Conservation (phyloP, 2,113 vertebrate species). For the Saguinus midas region DNA sequence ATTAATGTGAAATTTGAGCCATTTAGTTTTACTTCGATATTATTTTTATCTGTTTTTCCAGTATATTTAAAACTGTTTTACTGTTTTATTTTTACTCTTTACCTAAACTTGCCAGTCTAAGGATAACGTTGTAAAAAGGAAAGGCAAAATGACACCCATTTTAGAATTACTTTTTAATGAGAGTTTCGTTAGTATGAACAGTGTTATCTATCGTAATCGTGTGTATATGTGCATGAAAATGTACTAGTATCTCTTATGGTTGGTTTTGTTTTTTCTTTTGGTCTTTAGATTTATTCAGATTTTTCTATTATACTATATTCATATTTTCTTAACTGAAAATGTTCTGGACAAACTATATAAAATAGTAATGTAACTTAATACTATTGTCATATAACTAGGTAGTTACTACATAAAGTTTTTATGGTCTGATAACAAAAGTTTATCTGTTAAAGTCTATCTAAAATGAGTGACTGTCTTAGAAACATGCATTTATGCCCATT, state of each 20-base stretch:
- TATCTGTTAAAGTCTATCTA: slow-evolving; percentile 69
- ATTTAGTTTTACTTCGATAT: not conserved
- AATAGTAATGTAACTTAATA: slow-evolving; percentile 67
- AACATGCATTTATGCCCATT: not conserved
- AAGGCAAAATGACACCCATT: not conserved
- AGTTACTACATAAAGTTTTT: slow-evolving; percentile 55
- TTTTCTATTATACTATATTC: slow-evolving; percentile 31
- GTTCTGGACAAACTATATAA: slow-evolving; percentile 44
- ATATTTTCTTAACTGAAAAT: slow-evolving; percentile 64
- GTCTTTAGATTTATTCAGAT: not conserved
- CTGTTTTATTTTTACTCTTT: not conserved
- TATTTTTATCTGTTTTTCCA: not conserved
- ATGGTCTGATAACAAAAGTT: slow-evolving; percentile 54
- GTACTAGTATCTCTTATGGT: not conserved
- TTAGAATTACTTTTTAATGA: not conserved
- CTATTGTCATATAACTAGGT: not conserved
- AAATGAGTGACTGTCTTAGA: not conserved
- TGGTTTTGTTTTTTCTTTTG: not conserved
- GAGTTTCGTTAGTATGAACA: not conserved
- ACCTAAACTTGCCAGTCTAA: not conserved
- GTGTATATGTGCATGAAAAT: not conserved
- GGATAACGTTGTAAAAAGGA: not conserved
- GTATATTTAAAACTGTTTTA: not conserved
- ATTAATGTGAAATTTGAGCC: not conserved
- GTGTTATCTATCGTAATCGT: not conserved